Conservation (phyloP, 2,888 invertebrate genomes). For the Graphium colonna region DNA sequence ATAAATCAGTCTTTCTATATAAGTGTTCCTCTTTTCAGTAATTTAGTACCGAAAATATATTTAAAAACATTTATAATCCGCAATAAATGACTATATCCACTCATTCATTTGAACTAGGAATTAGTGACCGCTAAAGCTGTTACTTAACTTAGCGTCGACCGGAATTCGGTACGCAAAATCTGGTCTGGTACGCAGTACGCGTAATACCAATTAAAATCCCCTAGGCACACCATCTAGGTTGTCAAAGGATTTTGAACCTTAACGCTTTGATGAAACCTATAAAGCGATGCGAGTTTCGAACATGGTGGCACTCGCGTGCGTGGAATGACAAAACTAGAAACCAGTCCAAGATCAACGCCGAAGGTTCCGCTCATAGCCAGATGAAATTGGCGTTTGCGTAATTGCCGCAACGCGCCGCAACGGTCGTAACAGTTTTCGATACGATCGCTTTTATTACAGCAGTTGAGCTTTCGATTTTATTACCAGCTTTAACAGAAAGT, state of each 20-base stretch:
- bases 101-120: slow-evolving; percentile 1
- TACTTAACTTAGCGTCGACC: slow-evolving; percentile 2
- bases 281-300: slow-evolving; percentile 22
- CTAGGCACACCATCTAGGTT: slow-evolving; percentile 8
- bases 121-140: slow-evolving; percentile 4
- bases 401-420: slow-evolving; percentile 18
- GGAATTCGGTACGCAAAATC: slow-evolving; percentile 9
- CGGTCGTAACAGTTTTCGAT: slow-evolving; percentile 18
- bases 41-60: no score
- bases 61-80: slow-evolving; percentile 8
- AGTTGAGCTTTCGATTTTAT: no score
- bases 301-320: slow-evolving; percentile 19
- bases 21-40: no score
- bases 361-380: slow-evolving; percentile 37
- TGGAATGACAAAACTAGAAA: slow-evolving; percentile 38
- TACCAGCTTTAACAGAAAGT: no score
- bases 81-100: not conserved
- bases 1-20: no score
- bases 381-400: slow-evolving; percentile 26
- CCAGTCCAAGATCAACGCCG: slow-evolving; percentile 48
- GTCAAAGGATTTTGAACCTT: slow-evolving; percentile 25
- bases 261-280: slow-evolving; percentile 6
- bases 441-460: no score
- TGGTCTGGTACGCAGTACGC: slow-evolving; percentile 13
- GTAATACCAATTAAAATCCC: slow-evolving; percentile 27